These are phyloP conservation scores for Aspidiotus rigidus DNA, from an alignment of 2,888 invertebrate species.

Conservation along the genomic window DNA sequence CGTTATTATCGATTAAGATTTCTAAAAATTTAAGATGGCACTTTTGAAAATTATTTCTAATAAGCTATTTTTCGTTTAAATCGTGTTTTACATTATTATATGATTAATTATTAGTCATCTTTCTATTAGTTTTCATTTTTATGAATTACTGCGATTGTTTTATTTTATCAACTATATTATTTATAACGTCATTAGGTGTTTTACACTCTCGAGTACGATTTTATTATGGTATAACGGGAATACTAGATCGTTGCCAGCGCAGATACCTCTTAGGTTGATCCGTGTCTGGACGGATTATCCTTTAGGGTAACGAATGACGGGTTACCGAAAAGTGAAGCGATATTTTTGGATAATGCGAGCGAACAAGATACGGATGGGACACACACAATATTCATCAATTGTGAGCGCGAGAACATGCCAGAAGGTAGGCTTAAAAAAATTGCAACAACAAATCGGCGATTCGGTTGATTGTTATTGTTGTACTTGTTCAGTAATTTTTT, in stretches of 20 bases:
- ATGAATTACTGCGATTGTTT: too few relatives aligned
- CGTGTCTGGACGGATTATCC: not conserved
- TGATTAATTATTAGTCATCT: too few relatives aligned
- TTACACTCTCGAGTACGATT: slow-evolving; percentile 26
- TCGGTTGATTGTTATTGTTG: slow-evolving; percentile 29
- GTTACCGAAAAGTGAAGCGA: not conserved
- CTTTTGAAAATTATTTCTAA: too few relatives aligned
- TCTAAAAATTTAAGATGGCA: too few relatives aligned
- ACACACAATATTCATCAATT: not conserved
- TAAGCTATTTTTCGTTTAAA: too few relatives aligned
- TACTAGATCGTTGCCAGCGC: slow-evolving; percentile 28
- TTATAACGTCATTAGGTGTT: slow-evolving; percentile 22
- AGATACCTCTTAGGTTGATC: slow-evolving; percentile 17
- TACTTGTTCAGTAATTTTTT: slow-evolving; percentile 31
- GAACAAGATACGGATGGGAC: not conserved
- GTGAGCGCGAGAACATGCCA: slow-evolving; percentile 15
- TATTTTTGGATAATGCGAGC: not conserved
- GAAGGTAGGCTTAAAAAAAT: slow-evolving; percentile 18
- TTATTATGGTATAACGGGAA: slow-evolving; percentile 28
- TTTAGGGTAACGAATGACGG: slow-evolving; percentile 7
- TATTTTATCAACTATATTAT: not conserved
- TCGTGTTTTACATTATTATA: too few relatives aligned
- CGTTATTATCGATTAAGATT: too few relatives aligned
- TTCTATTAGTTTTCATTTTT: too few relatives aligned
- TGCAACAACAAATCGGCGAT: slow-evolving; percentile 30